These are phyloP conservation scores for Oxystoma pomonae DNA, from an alignment of 2,888 invertebrate species.

Conservation along the genomic window DNA sequence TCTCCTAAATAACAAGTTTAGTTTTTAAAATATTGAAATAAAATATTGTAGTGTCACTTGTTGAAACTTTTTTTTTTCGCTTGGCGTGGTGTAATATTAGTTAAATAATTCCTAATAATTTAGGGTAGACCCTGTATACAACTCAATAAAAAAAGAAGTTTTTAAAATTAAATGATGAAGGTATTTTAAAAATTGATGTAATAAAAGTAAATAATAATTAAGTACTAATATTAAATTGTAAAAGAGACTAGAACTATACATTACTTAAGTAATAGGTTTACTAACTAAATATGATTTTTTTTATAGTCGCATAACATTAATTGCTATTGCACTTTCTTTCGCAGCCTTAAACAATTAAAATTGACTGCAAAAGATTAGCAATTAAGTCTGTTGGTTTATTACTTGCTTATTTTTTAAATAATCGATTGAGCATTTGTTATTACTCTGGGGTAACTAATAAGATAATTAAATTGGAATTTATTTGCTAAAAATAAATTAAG, in stretches of 20 bases:
- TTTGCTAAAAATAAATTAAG: conserved; percentile 29
- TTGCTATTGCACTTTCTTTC: conserved; percentile 44
- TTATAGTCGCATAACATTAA: conserved; percentile 19
- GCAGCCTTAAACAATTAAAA: conserved; percentile 42
- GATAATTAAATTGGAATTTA: conserved; percentile 31
- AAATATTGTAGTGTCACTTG: too few species aligned
- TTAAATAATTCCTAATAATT: too few species aligned
- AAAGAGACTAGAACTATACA: conserved; percentile 33
- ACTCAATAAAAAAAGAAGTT: not conserved
- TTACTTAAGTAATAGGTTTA: conserved; percentile 26
- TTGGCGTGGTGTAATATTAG: too few species aligned
- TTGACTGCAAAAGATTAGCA: conserved; percentile 45
- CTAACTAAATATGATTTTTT: conserved; percentile 25
- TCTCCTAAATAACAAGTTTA: too few species aligned
- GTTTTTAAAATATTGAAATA: too few species aligned
- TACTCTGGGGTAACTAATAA: conserved; percentile 34
- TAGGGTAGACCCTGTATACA: too few species aligned
- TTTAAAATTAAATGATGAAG: not conserved
- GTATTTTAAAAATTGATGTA: too few species aligned
- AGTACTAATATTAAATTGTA: conserved; percentile 22
- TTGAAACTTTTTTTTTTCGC: too few species aligned
- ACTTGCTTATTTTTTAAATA: not conserved
- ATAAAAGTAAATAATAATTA: conserved; percentile 17
- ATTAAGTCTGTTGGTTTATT: conserved; percentile 39
- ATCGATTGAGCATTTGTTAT: conserved; percentile 41